Evolutionary conservation across 2,797 vertebrate genomes (phyloP).

Genomic region (Gallinago stenura): DNA sequence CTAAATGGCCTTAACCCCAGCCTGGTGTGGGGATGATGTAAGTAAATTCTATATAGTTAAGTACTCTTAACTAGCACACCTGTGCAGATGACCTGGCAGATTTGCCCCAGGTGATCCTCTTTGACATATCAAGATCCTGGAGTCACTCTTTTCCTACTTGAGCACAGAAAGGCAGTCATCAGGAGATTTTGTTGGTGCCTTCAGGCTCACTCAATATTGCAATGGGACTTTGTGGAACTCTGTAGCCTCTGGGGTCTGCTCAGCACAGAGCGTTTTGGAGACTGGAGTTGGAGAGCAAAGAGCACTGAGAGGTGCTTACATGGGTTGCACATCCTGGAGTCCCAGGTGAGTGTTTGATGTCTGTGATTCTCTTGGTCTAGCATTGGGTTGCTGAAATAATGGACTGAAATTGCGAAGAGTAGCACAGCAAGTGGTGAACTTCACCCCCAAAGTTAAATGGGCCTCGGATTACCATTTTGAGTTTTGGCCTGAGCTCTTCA

Average conservation of each 20-base stretch:
- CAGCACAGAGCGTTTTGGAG: neutral
- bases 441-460: neutral
- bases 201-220: rapidly evolving
- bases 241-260: neutral
- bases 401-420: neutral
- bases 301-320: neutral
- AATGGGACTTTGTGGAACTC: no score
- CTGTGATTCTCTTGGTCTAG: neutral
- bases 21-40: neutral
- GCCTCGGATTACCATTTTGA: neutral
- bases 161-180: neutral
- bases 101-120: neutral
- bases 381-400: neutral
- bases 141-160: neutral
- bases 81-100: neutral
- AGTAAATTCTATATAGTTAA: neutral
- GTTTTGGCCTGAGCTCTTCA: neutral
- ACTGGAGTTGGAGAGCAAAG: neutral
- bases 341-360: neutral
- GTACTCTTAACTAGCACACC: neutral
- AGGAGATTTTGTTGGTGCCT: neutral
- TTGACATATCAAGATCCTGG: neutral
- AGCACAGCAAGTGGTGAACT: neutral
- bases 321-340: neutral
- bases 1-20: neutral